phyloP scores from a whole-genome alignment of 1,140 invertebrate genomes.

The Ylistrum balloti region DNA sequence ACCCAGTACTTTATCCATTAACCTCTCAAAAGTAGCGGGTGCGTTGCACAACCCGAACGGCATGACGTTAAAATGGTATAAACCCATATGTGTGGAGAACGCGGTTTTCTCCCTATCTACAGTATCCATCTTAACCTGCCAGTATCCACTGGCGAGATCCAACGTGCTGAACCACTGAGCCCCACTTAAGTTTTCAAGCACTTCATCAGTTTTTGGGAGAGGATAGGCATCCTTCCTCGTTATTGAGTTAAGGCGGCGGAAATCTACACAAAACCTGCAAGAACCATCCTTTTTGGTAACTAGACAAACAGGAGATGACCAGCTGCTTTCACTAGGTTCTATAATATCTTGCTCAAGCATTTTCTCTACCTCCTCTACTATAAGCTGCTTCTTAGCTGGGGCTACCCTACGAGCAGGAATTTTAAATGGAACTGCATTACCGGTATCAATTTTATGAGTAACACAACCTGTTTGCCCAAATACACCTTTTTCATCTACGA shows the following conservation, averaged over 20 bases:
- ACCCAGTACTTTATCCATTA: constrained; percentile 62
- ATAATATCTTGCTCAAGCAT: constrained; percentile 45
- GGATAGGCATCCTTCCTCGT: constrained; percentile 53
- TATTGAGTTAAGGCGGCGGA: constrained; percentile 65
- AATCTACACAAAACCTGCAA: constrained; percentile 48
- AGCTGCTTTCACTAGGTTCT: constrained; percentile 28
- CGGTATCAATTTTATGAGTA: constrained; percentile 5
- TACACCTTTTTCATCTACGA: neutral
- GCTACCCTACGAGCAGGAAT: neutral
- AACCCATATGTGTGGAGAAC: constrained; percentile 52
- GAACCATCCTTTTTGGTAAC: constrained; percentile 48
- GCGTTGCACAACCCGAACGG: constrained; percentile 70
- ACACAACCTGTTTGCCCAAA: neutral
- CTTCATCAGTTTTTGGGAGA: constrained; percentile 47
- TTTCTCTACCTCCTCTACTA: constrained; percentile 44
- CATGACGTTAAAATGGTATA: constrained; percentile 61
- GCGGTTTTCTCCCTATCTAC: constrained; percentile 55
- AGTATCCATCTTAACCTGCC: constrained; percentile 51
- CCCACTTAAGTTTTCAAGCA: constrained; percentile 10
- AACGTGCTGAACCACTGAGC: constrained; percentile 47
- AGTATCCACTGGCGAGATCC: constrained; percentile 55
- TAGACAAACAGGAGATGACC: constrained; percentile 36
- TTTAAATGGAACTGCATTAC: neutral
- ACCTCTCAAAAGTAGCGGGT: constrained; percentile 67
- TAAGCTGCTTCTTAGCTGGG: neutral